Percentiles rank a stretch among this genome's conserved stretches.
Conservation (phyloP, 1,140 invertebrate species). For the Drosophila serrata region DNA sequence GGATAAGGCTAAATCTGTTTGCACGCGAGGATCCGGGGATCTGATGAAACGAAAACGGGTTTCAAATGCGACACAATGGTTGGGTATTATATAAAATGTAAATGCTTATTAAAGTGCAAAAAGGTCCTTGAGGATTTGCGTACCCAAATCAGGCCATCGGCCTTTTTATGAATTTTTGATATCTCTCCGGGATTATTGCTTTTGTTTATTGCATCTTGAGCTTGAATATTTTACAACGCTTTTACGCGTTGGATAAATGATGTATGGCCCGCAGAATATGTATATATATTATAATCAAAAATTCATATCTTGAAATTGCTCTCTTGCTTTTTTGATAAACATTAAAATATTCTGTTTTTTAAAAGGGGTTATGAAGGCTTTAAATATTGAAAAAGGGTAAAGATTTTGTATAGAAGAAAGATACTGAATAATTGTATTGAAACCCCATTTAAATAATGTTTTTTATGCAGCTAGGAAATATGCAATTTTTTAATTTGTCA, state of each 20-base stretch:
- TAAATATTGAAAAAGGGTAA: not conserved
- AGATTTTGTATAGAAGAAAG: no score
- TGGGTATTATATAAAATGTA: slow-evolving; percentile 43
- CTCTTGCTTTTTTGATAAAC: not conserved
- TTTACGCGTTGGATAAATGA: slow-evolving; percentile 26
- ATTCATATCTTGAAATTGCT: not conserved
- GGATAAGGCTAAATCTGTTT: slow-evolving; percentile 80
- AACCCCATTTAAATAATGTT: no score
- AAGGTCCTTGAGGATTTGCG: slow-evolving; percentile 22
- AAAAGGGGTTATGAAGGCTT: not conserved
- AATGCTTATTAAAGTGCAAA: slow-evolving; percentile 59
- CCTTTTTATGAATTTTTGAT: slow-evolving; percentile 55
- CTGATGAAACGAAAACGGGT: slow-evolving; percentile 49
- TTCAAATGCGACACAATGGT: slow-evolving; percentile 42
- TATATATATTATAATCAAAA: slow-evolving; percentile 13
- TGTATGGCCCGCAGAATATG: slow-evolving; percentile 14
- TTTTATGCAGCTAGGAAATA: not conserved
- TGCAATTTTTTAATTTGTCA: no score
- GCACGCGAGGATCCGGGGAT: slow-evolving; percentile 31
- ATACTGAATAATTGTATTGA: not conserved
- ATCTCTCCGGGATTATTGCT: slow-evolving; percentile 44
- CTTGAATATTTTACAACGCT: slow-evolving; percentile 1
- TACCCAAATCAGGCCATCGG: slow-evolving; percentile 20
- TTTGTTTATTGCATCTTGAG: slow-evolving; percentile 34
- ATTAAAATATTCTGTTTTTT: not conserved